Base-by-base conservation (phyloP, 2,113 vertebrate genomes). In the Cephalopterus ornatus region DNA sequence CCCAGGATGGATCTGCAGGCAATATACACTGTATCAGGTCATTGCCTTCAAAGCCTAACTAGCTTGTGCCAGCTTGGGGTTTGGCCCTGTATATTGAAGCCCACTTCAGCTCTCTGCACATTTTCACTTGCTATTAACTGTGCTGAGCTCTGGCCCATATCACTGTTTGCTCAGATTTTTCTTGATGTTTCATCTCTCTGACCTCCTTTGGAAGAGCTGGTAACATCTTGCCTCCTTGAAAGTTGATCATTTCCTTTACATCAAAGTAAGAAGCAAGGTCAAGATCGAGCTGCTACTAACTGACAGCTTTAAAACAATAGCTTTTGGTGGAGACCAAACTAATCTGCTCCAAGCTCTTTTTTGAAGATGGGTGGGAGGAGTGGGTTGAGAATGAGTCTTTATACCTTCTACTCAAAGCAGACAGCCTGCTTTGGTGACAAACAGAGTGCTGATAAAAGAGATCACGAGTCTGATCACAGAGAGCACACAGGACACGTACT, bases 261-360 rank as follows among this genome's bases (percentile, higher is more conserved):
- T 89, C 65, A 95, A 93, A 75, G 84, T 3, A 30, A 75, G 70
- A n/a, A 70, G 61, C 81, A 75, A 89, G 89, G 95, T 91, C 80
- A 79, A 91, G 70, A 91, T 91, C 44, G 71, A 91, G 80, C 80
- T 82, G 61, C 94, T 91, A 4, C 27, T 65, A 28, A 44, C 41
- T 35, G 72, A 77, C 32, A 87, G 61, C 58, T 81, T 94, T 93
- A 95, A 91, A 95, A 93, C 84, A 95, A 89, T 32, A 30, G 77
- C 55, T 92, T 81, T 47, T 81, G 73, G 44, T 68, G n/a, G 65
- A 68, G 61, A 56, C 30, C 44, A 75, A 56, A 63, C n/a, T 39
- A 56, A 85, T 37, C 39, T 82, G 49, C 52, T 79, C 44, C 2
- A 2, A 92, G 66, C 23, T 89, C n/a, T 73, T 83, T 72, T 82